Conservation (phyloP, 1,140 invertebrate species). For the Drosophila oshimai region DNA sequence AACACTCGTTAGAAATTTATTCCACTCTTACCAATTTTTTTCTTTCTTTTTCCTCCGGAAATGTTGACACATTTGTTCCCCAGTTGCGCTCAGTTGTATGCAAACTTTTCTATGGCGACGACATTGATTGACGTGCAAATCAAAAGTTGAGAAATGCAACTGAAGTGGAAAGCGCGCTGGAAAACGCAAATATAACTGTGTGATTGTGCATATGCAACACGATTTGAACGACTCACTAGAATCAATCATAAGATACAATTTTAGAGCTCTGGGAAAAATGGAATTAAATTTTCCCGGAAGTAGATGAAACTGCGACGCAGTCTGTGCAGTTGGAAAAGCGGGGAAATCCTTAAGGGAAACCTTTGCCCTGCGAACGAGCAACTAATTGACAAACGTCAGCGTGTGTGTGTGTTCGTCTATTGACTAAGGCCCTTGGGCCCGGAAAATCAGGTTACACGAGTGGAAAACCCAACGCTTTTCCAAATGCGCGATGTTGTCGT, state of each 20-base stretch:
- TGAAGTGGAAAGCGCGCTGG: slow-evolving; percentile 7
- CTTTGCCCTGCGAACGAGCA: slow-evolving; percentile 31
- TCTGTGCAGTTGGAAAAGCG: not conserved
- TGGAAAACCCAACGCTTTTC: slow-evolving; percentile 25
- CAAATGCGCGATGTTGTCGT: slow-evolving; percentile 32
- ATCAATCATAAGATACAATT: slow-evolving; percentile 3
- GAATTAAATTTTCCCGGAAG: not conserved
- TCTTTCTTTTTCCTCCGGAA: not conserved
- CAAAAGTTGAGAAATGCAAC: slow-evolving; percentile 22
- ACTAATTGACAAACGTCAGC: slow-evolving; percentile 63
- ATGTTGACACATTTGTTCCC: slow-evolving; percentile 6
- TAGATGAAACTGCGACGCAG: slow-evolving; percentile 6
- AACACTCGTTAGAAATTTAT: slow-evolving; percentile 13
- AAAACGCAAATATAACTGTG: not conserved
- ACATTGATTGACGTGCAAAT: slow-evolving; percentile 37
- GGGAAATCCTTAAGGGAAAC: not conserved
- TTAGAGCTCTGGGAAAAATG: not conserved
- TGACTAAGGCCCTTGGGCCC: not conserved
- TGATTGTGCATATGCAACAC: slow-evolving; percentile 5
- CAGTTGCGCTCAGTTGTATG: slow-evolving; percentile 11
- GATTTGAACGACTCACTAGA: not conserved
- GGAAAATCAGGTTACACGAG: slow-evolving; percentile 45
- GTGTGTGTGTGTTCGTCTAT: slow-evolving; percentile 5
- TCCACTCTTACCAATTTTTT: not conserved
- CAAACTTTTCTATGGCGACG: slow-evolving; percentile 3